phyloP scores from a whole-genome alignment of 2,888 invertebrate genomes.

The Nasonovia ribisnigri region DNA sequence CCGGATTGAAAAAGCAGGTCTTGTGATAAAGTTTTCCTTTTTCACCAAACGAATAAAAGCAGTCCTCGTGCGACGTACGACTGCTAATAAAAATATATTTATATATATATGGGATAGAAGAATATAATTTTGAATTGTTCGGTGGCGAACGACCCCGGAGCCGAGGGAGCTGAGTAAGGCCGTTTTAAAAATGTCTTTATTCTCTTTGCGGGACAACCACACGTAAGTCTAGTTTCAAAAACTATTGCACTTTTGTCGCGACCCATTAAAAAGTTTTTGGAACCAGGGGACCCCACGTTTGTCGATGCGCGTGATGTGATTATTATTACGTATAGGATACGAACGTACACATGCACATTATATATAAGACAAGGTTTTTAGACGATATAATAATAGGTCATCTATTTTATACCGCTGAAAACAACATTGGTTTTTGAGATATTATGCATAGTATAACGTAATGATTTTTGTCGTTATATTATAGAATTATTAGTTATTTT shows the following conservation, averaged over 20 bases:
- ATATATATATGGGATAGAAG: not conserved
- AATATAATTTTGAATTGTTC: not conserved
- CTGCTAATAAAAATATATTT: not conserved
- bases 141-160: not conserved
- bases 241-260: not conserved
- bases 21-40: not conserved
- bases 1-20: not conserved
- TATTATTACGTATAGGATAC: not conserved
- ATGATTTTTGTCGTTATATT: not conserved
- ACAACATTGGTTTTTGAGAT: not conserved
- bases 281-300: not conserved
- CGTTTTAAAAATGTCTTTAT: not conserved
- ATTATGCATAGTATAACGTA: not conserved
- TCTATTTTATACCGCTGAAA: not conserved
- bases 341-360: not conserved
- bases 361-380: not conserved
- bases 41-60: not conserved
- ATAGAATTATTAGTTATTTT: not conserved
- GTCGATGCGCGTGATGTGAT: not conserved
- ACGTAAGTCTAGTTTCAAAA: not conserved
- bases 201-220: not conserved
- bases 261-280: constrained; percentile 13
- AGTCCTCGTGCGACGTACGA: not conserved
- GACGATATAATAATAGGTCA: not conserved
- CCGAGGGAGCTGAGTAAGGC: not conserved